Percentiles rank a stretch among this genome's conserved stretches.
phyloP scores from a whole-genome alignment of 2,113 vertebrate species.

The Kryptolebias marmoratus region DNA sequence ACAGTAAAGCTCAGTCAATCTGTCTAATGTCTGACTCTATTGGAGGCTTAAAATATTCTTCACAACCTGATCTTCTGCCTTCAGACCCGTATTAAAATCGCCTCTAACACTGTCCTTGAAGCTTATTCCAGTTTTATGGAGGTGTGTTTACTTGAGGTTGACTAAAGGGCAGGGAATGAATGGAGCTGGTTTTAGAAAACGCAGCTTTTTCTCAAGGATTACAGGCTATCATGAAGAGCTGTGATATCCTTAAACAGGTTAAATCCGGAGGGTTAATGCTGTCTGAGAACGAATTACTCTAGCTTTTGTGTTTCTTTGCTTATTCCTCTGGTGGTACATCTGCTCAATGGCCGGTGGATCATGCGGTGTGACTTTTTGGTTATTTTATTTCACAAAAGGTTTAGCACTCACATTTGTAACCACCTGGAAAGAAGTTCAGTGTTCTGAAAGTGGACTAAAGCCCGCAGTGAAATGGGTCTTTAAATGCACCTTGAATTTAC shows the following conservation, averaged over 20 bases:
- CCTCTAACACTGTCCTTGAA: slow-evolving; percentile 55
- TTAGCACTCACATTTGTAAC: background rate
- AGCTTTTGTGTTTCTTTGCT: background rate
- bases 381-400: slow-evolving; percentile 15
- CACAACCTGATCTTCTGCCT: slow-evolving; percentile 9
- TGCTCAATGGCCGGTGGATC: background rate
- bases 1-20: slow-evolving; percentile 74
- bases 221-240: slow-evolving; percentile 30
- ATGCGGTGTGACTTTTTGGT: background rate
- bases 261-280: slow-evolving; percentile 41
- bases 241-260: slow-evolving; percentile 30
- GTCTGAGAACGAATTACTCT: slow-evolving; percentile 13
- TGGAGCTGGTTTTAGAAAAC: slow-evolving; percentile 29
- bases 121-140: slow-evolving; percentile 60
- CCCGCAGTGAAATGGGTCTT: slow-evolving; percentile 46
- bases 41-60: slow-evolving; percentile 18
- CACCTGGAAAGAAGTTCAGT: background rate
- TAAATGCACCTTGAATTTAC: slow-evolving; percentile 45
- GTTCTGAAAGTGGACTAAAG: slow-evolving; percentile 31
- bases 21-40: slow-evolving; percentile 52
- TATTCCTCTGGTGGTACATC: background rate
- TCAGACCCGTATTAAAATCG: slow-evolving; percentile 52
- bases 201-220: slow-evolving; percentile 30
- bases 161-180: slow-evolving; percentile 45
- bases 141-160: slow-evolving; percentile 48